phyloP scores from a whole-genome alignment of 53 echinoderm and acorn worm species.

The Glandiceps talaboti region DNA sequence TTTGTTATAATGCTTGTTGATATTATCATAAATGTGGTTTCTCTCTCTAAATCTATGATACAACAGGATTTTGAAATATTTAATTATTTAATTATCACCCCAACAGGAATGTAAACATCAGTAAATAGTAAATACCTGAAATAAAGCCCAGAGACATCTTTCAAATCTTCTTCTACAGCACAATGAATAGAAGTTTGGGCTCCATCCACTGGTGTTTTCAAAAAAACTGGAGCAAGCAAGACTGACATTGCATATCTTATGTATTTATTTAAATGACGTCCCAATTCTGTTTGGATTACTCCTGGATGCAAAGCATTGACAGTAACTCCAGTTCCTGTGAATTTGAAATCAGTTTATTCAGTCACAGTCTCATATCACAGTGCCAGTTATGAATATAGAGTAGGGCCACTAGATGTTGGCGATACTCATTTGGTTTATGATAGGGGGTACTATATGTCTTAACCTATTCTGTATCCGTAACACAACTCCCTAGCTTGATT shows the following conservation, averaged over 20 bases:
- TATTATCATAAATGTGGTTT: too few species aligned
- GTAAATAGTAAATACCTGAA: conserved; percentile 50
- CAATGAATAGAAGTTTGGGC: conserved; percentile 63
- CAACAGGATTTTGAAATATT: too few species aligned
- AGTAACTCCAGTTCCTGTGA: conserved; percentile 70
- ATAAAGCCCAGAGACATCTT: conserved; percentile 36
- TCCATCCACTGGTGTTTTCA: conserved; percentile 34
- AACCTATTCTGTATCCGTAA: too few species aligned
- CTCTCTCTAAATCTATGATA: too few species aligned
- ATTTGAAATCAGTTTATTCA: too few species aligned
- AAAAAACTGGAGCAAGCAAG: not conserved
- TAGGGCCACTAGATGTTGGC: too few species aligned
- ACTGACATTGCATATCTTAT: not conserved
- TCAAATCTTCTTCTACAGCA: conserved; percentile 36
- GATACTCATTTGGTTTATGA: too few species aligned
- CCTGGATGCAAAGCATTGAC: conserved; percentile 69
- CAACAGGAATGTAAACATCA: too few species aligned
- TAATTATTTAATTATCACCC: too few species aligned
- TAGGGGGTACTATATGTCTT: too few species aligned
- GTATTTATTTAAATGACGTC: conserved; percentile 20
- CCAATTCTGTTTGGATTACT: conserved; percentile 44
- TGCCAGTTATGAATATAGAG: not conserved
- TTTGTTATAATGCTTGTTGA: too few species aligned
- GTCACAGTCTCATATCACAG: not conserved
- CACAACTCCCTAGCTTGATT: not conserved